These are phyloP conservation scores for Salvator merianae DNA, from an alignment of 2,113 vertebrate species.

Conservation along the genomic window DNA sequence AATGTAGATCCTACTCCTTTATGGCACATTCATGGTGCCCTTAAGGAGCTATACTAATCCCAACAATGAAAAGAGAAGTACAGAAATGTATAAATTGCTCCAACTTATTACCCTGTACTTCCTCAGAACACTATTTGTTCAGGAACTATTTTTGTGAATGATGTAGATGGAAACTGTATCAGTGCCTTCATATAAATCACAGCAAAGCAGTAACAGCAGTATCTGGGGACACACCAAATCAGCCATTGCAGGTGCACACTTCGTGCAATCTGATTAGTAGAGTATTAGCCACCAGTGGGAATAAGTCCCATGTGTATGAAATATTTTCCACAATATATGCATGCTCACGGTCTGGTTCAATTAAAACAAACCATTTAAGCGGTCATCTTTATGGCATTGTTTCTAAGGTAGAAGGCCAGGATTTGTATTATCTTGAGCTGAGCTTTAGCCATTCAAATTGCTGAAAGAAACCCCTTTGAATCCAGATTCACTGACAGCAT, in stretches of 20 bases:
- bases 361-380: neutral
- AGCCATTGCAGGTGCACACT: neutral
- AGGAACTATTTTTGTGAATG: neutral
- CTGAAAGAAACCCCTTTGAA: constrained; percentile 73
- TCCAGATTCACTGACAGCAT: constrained; percentile 63
- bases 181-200: neutral
- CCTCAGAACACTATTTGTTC: neutral
- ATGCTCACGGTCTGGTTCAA: neutral
- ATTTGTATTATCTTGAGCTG: constrained; percentile 47
- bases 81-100: neutral
- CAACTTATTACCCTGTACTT: neutral
- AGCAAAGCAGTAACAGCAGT: neutral
- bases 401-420: constrained; percentile 46
- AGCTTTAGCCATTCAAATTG: constrained; percentile 54
- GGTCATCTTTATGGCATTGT: neutral
- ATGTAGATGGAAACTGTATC: neutral
- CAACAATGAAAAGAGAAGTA: neutral
- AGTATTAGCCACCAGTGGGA: neutral
- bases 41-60: no score
- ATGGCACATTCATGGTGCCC: no score
- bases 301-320: neutral
- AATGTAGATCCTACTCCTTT: no score
- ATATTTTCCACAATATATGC: neutral
- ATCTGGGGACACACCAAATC: neutral
- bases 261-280: neutral